A percentile compares a stretch with the other conserved stretches of the same genome.
Conservation (phyloP, 1,140 invertebrate genomes). For the Tetraneura akinire region DNA sequence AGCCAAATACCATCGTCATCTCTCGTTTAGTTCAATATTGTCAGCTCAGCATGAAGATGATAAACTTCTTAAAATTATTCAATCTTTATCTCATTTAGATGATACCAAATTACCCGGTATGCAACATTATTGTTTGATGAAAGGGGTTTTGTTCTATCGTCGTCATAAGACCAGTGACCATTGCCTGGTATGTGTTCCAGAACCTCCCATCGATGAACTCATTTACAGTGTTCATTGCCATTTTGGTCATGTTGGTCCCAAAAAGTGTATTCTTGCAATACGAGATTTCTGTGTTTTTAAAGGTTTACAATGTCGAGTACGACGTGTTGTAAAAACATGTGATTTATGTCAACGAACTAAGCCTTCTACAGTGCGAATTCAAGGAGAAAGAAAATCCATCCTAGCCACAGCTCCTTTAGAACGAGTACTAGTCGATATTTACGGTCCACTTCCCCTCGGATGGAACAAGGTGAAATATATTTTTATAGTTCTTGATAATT, state of each 20-base stretch:
- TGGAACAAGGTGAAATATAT: neutral
- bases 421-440: neutral
- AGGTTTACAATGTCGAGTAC: neutral
- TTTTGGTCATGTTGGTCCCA: slow-evolving; percentile 1
- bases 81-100: neutral
- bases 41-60: too few species aligned
- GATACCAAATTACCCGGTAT: too few species aligned
- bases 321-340: neutral
- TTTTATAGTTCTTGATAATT: neutral
- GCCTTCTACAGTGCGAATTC: neutral
- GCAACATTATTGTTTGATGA: neutral
- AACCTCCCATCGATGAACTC: neutral
- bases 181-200: neutral
- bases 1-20: neutral
- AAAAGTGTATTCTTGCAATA: neutral
- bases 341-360: neutral
- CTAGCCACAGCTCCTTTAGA: neutral
- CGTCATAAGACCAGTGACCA: neutral
- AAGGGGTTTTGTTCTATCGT: neutral
- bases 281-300: neutral
- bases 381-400: neutral
- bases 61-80: neutral
- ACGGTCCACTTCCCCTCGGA: neutral
- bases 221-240: neutral
- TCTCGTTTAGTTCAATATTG: neutral